Conservation (phyloP, 2,888 invertebrate genomes). For the Alcis repandata region DNA sequence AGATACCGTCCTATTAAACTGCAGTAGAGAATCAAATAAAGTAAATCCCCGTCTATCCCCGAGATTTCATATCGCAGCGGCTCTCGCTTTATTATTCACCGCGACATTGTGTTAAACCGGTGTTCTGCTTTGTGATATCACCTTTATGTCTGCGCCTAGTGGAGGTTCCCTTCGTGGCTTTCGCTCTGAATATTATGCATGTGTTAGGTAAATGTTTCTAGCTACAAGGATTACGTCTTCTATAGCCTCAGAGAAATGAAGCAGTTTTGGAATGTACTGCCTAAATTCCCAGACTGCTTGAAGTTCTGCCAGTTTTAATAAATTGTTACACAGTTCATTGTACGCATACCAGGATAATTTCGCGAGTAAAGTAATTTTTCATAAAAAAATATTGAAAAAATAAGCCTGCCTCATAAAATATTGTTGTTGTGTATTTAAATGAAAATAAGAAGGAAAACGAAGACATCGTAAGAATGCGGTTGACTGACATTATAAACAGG, state of each 20-base stretch:
- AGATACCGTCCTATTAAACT: slow-evolving; percentile 10
- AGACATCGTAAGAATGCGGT: background rate
- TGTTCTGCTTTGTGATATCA: slow-evolving; percentile 46
- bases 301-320: too few relatives aligned
- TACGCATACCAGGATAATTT: too few relatives aligned
- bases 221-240: too few relatives aligned
- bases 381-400: too few relatives aligned
- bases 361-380: too few relatives aligned
- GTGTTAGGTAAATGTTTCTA: too few relatives aligned
- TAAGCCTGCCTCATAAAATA: too few relatives aligned
- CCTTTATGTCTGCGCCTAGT: slow-evolving; percentile 18
- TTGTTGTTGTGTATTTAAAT: too few relatives aligned
- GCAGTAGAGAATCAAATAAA: slow-evolving; percentile 12
- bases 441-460: background rate
- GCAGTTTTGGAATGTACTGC: too few relatives aligned
- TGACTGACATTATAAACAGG: background rate
- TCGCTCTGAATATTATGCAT: background rate
- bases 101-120: slow-evolving; percentile 52
- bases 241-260: too few relatives aligned
- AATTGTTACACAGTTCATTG: too few relatives aligned
- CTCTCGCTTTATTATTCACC: slow-evolving; percentile 62
- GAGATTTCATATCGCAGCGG: slow-evolving; percentile 60
- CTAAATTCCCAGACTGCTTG: too few relatives aligned
- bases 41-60: slow-evolving; percentile 39
- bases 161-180: background rate